These are phyloP conservation scores for Gymnothorax javanicus DNA, from an alignment of 2,797 vertebrate species.

Conservation along the genomic window DNA sequence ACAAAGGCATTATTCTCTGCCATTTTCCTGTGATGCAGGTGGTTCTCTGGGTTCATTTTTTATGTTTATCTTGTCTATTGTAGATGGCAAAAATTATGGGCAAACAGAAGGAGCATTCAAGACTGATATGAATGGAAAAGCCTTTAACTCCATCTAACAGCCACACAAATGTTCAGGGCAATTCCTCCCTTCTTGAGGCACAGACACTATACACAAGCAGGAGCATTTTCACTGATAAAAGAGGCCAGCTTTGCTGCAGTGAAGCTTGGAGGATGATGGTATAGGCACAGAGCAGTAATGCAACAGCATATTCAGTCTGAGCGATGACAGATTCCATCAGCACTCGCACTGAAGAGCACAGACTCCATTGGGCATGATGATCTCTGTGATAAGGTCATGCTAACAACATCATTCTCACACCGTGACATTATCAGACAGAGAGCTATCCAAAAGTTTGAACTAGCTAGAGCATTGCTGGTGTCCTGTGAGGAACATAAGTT, in stretches of 20 bases:
- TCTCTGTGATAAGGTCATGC: not conserved
- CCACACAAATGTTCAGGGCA: not conserved
- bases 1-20: conserved; percentile 10
- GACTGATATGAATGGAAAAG: not conserved
- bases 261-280: not conserved
- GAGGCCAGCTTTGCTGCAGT: not conserved
- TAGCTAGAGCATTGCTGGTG: not conserved
- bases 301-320: not conserved
- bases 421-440: not conserved
- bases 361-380: not conserved
- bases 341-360: not conserved
- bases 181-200: not conserved
- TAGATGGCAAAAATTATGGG: not conserved
- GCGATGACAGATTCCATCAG: not conserved
- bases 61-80: not conserved
- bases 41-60: not conserved
- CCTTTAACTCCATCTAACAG: not conserved
- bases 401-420: not conserved
- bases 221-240: not conserved
- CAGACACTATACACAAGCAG: not conserved
- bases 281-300: not conserved
- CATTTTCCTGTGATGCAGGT: conserved; percentile 7
- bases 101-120: not conserved
- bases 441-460: not conserved
- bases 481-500: not conserved